Evolutionary conservation across 2,113 vertebrate genomes (phyloP).

Genomic region (Casuarius casuarius): DNA sequence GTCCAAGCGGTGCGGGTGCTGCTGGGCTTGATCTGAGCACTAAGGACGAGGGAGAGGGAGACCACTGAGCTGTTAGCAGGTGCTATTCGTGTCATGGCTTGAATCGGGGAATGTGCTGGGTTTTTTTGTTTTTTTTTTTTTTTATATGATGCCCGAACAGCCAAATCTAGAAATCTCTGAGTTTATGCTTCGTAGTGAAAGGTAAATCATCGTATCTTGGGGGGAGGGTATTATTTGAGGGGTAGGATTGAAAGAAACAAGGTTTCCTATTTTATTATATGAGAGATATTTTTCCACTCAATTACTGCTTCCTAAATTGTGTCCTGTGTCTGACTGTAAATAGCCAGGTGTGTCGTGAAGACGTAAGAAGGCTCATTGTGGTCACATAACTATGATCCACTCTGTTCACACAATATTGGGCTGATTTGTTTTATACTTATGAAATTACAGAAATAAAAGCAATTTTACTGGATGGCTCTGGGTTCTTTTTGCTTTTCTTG

Average conservation of each 20-base stretch:
- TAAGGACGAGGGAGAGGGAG: background rate
- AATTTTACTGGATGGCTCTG: slow-evolving; percentile 45
- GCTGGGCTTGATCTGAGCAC: fast-evolving
- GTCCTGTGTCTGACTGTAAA: slow-evolving; percentile 37
- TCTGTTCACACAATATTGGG: slow-evolving; percentile 61
- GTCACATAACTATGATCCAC: slow-evolving; percentile 42
- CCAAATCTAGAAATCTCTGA: background rate
- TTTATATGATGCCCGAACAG: background rate
- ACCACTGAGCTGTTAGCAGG: background rate
- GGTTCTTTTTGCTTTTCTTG: background rate
- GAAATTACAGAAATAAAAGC: slow-evolving; percentile 71
- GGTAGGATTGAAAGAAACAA: slow-evolving; percentile 35
- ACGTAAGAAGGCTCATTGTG: slow-evolving; percentile 18
- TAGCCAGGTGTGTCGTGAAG: slow-evolving; percentile 30
- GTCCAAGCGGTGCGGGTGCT: background rate
- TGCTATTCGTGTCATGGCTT: background rate
- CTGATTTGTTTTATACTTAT: slow-evolving; percentile 70
- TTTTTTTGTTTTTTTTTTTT: background rate
- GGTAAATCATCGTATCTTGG: background rate
- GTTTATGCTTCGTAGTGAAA: background rate
- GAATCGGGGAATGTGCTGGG: background rate
- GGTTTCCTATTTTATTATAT: slow-evolving; percentile 70
- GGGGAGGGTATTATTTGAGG: background rate
- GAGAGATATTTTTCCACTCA: slow-evolving; percentile 71
- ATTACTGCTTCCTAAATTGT: background rate